Percentiles rank a stretch among this genome's conserved stretches.
Evolutionary conservation across 64 coral and sea anemone genomes (phyloP).

Genomic region (Anthopleura sola): DNA sequence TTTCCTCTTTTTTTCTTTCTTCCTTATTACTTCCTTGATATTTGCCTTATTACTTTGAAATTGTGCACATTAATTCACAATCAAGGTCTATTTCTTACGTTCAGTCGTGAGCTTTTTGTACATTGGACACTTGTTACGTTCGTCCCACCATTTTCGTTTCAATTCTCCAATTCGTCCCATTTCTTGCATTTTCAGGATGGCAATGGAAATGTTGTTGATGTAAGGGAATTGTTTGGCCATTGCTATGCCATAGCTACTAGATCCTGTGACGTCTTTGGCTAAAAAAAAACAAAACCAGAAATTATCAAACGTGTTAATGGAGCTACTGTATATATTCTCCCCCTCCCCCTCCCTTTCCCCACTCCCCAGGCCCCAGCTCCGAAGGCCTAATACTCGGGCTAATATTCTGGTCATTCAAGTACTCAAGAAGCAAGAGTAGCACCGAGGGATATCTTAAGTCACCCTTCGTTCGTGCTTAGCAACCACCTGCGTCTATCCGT

Average conservation of each 20-base stretch:
- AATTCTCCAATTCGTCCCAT: not conserved
- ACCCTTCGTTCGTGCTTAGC: too few species aligned
- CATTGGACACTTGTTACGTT: not conserved
- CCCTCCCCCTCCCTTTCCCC: too few species aligned
- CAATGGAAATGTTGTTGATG: conserved; percentile 11
- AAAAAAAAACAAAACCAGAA: not conserved
- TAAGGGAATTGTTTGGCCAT: conserved; percentile 9
- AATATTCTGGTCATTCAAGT: not conserved
- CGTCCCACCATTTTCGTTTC: conserved; percentile 20
- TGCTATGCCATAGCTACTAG: conserved; percentile 24
- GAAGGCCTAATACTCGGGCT: too few species aligned
- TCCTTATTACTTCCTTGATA: too few species aligned
- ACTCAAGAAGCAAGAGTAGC: not conserved
- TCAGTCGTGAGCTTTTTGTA: not conserved
- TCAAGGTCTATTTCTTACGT: not conserved
- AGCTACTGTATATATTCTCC: too few species aligned
- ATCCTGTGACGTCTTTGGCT: conserved; percentile 9
- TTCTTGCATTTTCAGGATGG: conserved; percentile 20
- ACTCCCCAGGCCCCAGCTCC: too few species aligned
- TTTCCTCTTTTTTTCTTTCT: too few species aligned
- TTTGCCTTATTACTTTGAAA: too few species aligned
- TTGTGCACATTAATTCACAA: too few species aligned
- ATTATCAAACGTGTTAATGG: too few species aligned
- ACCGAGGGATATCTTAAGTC: too few species aligned
- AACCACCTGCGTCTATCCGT: too few species aligned